Conservation (phyloP, 1,140 invertebrate species). For the Plutomurus gul region DNA sequence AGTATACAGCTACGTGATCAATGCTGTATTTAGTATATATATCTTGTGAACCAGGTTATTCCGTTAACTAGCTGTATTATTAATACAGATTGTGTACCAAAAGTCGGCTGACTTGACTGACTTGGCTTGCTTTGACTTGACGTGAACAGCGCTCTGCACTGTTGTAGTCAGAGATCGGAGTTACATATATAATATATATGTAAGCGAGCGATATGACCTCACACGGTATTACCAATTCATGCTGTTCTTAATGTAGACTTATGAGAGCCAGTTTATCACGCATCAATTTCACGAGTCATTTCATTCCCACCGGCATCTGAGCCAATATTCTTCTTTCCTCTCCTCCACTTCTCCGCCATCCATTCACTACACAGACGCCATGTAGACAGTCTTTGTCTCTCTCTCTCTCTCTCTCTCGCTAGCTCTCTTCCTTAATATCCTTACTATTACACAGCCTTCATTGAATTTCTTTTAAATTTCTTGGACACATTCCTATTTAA, state of each 20-base stretch:
- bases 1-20: too few relatives aligned
- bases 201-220: background rate
- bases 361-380: background rate
- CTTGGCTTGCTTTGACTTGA: background rate
- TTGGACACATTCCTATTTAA: too few relatives aligned
- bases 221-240: background rate
- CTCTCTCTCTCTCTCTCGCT: background rate
- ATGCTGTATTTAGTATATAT: too few relatives aligned
- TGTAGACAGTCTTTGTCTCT: background rate
- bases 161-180: too few relatives aligned
- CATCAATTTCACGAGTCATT: constrained; percentile 35
- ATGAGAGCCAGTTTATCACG: constrained; percentile 21
- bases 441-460: too few relatives aligned
- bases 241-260: background rate
- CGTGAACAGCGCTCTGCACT: too few relatives aligned
- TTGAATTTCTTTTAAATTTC: too few relatives aligned
- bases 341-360: background rate
- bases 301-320: constrained; percentile 8
- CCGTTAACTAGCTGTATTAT: too few relatives aligned
- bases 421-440: too few relatives aligned
- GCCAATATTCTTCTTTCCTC: background rate
- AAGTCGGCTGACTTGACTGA: background rate
- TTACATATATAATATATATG: background rate
- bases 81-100: too few relatives aligned
- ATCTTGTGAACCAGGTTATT: too few relatives aligned